Base-by-base conservation (phyloP, 2,113 vertebrate species). In the Cavia porcellus region DNA sequence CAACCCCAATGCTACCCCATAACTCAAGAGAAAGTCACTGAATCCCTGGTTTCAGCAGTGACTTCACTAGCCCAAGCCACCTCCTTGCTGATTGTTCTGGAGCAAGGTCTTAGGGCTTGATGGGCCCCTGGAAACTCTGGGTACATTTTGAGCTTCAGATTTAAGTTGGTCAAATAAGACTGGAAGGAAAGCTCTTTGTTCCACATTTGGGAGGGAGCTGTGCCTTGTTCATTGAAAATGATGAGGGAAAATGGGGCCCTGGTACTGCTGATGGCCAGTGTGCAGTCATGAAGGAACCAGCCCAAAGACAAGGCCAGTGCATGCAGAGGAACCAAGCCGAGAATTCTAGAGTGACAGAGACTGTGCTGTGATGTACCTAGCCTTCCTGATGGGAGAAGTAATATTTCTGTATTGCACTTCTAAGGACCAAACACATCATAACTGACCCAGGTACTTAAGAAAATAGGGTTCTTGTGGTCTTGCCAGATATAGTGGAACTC, bases 381-480 rank as follows among this genome's bases (percentile, higher is more conserved):
- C 6, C 45, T 82, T 81, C 32, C 59, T 47, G 11, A 52, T 17
- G 7, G 1, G 12, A 3, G 42, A 62, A n/a, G 30, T 70, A 64
- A 89, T 25, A 42, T 87, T 82, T 62, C 35, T 57, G 86, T 25
- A 50, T 79, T 70, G 30, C 3, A 62, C 5, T 50, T 86, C 3
- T 79, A 10, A 64, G 66, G 28, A 15, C 64, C 32, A 93, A 95
- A 57, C 12, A 82, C 35, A 42, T 79, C 55, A 22, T 86, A 80
- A 87, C 47, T 68, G 10, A 45, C 30, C 74, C 3, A 30, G 52
- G n/a, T 30, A 35, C 81, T 90, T 89, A 79, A 77, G 91, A 86
- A 86, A 94, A 92, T 5, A 86, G 57, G 32, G 80, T 52, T 89
- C 55, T 30, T 77, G n/a, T 64, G 25, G 95, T 85, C 72, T 74